A percentile compares a stretch with the other conserved stretches of the same genome.
These are phyloP conservation scores for Morone saxatilis DNA, from an alignment of 2,113 vertebrate species.

Conservation along the genomic window DNA sequence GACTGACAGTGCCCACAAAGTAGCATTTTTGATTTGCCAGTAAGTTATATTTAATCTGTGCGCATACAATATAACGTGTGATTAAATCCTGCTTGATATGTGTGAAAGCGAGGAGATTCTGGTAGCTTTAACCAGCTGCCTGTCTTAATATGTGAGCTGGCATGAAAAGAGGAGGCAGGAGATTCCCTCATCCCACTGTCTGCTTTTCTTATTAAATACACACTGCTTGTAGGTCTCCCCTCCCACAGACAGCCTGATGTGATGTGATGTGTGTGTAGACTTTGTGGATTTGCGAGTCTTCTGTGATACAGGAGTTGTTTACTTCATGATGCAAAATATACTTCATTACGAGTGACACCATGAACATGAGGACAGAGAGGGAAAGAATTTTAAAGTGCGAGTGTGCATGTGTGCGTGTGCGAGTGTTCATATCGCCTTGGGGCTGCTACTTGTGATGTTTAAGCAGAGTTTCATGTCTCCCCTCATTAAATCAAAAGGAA, in stretches of 20 bases:
- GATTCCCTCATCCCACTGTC: slow-evolving; percentile 54
- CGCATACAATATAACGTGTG: slow-evolving; percentile 37
- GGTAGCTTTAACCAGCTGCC: slow-evolving; percentile 54
- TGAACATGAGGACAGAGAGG: slow-evolving; percentile 31
- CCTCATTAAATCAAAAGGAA: slow-evolving; percentile 59
- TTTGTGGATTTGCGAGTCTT: slow-evolving; percentile 28
- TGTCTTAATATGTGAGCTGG: slow-evolving; percentile 45
- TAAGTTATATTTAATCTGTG: slow-evolving; percentile 45
- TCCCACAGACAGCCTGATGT: slow-evolving; percentile 11
- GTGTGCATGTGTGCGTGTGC: neutral
- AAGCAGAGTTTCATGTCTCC: slow-evolving; percentile 53
- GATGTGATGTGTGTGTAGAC: slow-evolving; percentile 13
- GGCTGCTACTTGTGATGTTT: slow-evolving; percentile 49
- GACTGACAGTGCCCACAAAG: slow-evolving; percentile 3
- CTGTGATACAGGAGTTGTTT: slow-evolving; percentile 34
- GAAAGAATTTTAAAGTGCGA: slow-evolving; percentile 10
- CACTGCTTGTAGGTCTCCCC: slow-evolving; percentile 18
- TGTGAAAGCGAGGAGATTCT: slow-evolving; percentile 44
- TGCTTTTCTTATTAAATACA: slow-evolving; percentile 59
- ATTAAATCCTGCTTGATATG: slow-evolving; percentile 51
- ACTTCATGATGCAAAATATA: slow-evolving; percentile 41
- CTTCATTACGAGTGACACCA: slow-evolving; percentile 59
- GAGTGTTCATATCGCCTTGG: slow-evolving; percentile 23
- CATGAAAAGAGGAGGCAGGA: slow-evolving; percentile 45
- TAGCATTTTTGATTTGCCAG: slow-evolving; percentile 34